Base-by-base conservation (phyloP, 2,113 vertebrate species). In the Lepisosteus oculatus region DNA sequence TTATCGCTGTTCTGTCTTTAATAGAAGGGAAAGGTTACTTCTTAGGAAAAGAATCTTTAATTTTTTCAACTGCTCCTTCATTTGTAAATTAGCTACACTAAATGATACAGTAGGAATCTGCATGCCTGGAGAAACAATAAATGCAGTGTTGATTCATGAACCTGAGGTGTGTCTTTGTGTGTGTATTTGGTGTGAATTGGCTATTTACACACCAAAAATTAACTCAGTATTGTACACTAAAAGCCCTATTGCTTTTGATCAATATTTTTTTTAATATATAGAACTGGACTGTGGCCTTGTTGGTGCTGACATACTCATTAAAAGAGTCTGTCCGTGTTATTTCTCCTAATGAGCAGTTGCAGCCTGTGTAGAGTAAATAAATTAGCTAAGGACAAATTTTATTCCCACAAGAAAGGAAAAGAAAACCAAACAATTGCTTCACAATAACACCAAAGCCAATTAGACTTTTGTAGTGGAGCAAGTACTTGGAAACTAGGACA, bases 361-460 rank as follows among this genome's bases (percentile, higher is more conserved):
- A 14, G 8, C 17, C 43, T 56, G 47, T 6, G 8, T 14, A 59
- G 66, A 45, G 55, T 7, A 76, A 66, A 66, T 65, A 77, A 76
- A 78, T 73, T 59, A 76, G 66, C 43, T 45, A 14, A 42, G 73
- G 65, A 70, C 42, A 29, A 41, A 43, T 44, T 62, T 43, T 57
- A 55, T 47, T 74, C 68, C 61, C 74, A 43, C 4, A 64, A 57
- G 69, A 61, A 44, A 42, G 44, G 29, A 54, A 68, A 57, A 55
- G 56, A 59, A 45, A 69, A 54, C 8, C 61, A 65, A 67, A 61
- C 70, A 51, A 14, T 67, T 7, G 14, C 41, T 51, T 57, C n/a
- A 8, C 74, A 74, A 76, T 74, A 62, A 61, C 44, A 55, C 51
- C 47, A 78, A 51, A 55, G 51, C 51, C 68, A 78, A 82, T 79